These are phyloP conservation scores for Metalampra italica DNA, from an alignment of 2,888 invertebrate species.

Conservation along the genomic window DNA sequence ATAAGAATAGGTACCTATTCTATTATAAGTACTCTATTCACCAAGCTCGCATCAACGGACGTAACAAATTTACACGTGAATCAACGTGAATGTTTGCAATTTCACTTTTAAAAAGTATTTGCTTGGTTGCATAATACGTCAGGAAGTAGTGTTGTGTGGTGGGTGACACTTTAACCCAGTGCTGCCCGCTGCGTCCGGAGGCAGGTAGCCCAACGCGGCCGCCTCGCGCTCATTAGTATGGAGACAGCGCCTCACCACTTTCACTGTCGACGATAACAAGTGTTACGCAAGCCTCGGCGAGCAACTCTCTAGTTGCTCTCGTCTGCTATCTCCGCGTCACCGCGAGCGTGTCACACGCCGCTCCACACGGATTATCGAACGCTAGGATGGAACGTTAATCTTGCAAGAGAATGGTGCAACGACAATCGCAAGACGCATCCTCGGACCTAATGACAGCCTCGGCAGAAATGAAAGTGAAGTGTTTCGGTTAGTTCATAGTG, in stretches of 20 bases:
- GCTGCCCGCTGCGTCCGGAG: constrained; percentile 46
- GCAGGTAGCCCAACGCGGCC: constrained; percentile 50
- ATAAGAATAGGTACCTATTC: no score
- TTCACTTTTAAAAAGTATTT: constrained; percentile 47
- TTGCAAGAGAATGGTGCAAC: constrained; percentile 45
- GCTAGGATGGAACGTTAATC: constrained; percentile 20
- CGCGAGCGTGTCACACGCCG: constrained; percentile 16
- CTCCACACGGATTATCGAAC: constrained; percentile 16
- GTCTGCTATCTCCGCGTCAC: constrained; percentile 41
- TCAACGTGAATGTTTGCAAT: constrained; percentile 17
- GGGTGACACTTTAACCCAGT: constrained; percentile 67
- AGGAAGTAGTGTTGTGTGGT: constrained; percentile 37
- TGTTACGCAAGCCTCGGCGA: constrained; percentile 60
- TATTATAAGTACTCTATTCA: no score
- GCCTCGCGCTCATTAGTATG: constrained; percentile 70
- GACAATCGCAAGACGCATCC: constrained; percentile 57
- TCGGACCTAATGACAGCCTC: constrained; percentile 61
- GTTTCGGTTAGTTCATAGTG: constrained; percentile 66
- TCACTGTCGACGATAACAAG: constrained; percentile 73
- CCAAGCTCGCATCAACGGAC: neutral
- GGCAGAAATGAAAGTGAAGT: constrained; percentile 73
- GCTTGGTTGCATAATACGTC: constrained; percentile 47
- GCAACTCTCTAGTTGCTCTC: constrained; percentile 55
- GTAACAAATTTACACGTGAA: constrained; percentile 2
- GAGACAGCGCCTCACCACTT: constrained; percentile 69